These are phyloP conservation scores for Glaucopsyche alexis DNA, from an alignment of 2,888 invertebrate species.

Conservation along the genomic window DNA sequence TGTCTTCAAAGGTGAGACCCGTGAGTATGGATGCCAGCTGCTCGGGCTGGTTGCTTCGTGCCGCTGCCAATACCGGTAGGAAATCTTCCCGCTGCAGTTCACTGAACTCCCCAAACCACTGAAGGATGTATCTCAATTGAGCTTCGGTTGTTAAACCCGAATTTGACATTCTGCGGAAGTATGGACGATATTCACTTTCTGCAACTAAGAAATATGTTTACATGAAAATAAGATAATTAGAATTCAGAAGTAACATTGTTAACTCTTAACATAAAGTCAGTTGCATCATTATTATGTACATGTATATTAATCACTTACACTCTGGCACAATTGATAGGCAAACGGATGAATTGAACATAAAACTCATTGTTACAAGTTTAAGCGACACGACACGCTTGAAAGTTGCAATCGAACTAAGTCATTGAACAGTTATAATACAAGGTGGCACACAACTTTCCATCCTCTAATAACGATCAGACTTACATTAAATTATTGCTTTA, in stretches of 20 bases:
- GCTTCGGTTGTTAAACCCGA: slow-evolving; percentile 83
- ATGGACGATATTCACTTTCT: slow-evolving; percentile 53
- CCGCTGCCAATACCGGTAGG: slow-evolving; percentile 84
- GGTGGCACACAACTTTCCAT: slow-evolving; percentile 52
- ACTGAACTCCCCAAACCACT: slow-evolving; percentile 95
- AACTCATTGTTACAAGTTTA: slow-evolving; percentile 39
- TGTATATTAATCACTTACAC: slow-evolving; percentile 49
- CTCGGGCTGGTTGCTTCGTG: slow-evolving; percentile 83
- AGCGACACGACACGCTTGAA: slow-evolving; percentile 36
- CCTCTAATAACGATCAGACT: slow-evolving; percentile 42
- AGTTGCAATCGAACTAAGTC: slow-evolving; percentile 45
- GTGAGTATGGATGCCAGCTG: slow-evolving; percentile 85
- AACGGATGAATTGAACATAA: slow-evolving; percentile 55
- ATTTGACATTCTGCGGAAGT: slow-evolving; percentile 73
- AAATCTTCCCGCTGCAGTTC: slow-evolving; percentile 93
- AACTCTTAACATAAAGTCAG: not conserved
- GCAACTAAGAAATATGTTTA: slow-evolving; percentile 37
- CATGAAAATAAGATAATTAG: not conserved
- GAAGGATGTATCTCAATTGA: slow-evolving; percentile 89
- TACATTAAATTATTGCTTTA: slow-evolving; percentile 56
- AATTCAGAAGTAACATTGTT: too few species aligned
- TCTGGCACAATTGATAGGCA: slow-evolving; percentile 58
- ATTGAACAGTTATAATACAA: slow-evolving; percentile 33
- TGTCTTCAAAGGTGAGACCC: slow-evolving; percentile 84
- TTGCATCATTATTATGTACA: not conserved